Evolutionary conservation across 2,113 vertebrate species (phyloP).

Genomic region (Neogobius melanostomus): DNA sequence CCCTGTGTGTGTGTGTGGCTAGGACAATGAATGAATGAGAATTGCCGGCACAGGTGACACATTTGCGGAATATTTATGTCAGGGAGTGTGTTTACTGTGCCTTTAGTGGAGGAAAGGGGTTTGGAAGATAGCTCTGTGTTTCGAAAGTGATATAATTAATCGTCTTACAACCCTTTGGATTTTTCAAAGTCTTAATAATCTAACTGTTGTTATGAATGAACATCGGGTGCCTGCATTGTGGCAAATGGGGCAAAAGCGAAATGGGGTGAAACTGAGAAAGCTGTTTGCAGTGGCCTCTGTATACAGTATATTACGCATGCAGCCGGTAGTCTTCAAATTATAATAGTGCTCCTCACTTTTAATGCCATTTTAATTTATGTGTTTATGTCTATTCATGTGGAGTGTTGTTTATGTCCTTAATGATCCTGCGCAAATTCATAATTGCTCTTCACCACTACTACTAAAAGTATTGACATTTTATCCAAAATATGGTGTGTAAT

Average conservation of each 20-base stretch:
- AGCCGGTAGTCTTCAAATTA: neutral
- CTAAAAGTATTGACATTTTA: slow-evolving; percentile 11
- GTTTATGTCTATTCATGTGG: slow-evolving; percentile 10
- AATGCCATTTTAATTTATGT: slow-evolving; percentile 17
- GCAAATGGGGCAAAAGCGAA: slow-evolving; percentile 38
- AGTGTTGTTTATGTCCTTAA: slow-evolving; percentile 12
- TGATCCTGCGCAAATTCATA: slow-evolving; percentile 9
- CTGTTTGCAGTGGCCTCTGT: slow-evolving; percentile 6
- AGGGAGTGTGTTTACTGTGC: slow-evolving; percentile 33
- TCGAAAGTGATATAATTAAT: slow-evolving; percentile 62
- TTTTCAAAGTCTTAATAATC: slow-evolving; percentile 64
- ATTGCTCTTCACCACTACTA: neutral
- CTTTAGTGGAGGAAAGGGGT: slow-evolving; percentile 47
- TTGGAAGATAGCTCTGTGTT: slow-evolving; percentile 57
- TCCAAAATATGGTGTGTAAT: neutral
- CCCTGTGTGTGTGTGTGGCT: slow-evolving; percentile 3
- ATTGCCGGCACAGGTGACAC: slow-evolving; percentile 7
- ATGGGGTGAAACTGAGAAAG: slow-evolving; percentile 8
- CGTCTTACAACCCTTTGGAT: slow-evolving; percentile 52
- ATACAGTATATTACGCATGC: neutral
- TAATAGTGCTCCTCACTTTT: neutral
- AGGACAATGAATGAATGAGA: slow-evolving; percentile 29
- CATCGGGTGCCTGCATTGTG: slow-evolving; percentile 31
- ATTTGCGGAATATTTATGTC: slow-evolving; percentile 26
- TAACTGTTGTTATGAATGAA: slow-evolving; percentile 62